Evolutionary conservation across 1,140 invertebrate species (phyloP).

Genomic region (Arion vulgaris): DNA sequence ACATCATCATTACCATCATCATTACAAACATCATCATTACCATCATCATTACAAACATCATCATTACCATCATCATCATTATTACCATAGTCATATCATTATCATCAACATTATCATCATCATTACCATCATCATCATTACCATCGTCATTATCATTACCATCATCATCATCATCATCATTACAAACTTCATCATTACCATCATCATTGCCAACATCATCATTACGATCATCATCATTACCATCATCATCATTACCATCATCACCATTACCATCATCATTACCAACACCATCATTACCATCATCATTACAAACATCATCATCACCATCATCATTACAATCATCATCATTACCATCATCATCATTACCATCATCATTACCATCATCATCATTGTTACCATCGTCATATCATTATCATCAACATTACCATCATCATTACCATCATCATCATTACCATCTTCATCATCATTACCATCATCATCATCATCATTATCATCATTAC

Average conservation of each 20-base stretch:
- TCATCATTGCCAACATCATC: constrained; percentile 26
- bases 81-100: not conserved
- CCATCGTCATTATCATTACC: constrained; percentile 18
- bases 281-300: not conserved
- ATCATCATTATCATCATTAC: constrained; percentile 18
- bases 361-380: constrained; percentile 19
- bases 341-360: constrained; percentile 18
- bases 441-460: constrained; percentile 2
- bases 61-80: constrained; percentile 22
- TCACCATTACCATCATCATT: not conserved
- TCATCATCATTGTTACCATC: constrained; percentile 11
- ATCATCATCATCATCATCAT: constrained; percentile 31
- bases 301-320: not conserved
- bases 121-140: constrained; percentile 16
- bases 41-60: constrained; percentile 20
- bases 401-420: constrained; percentile 5
- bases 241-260: not conserved
- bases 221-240: constrained; percentile 10
- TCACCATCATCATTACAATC: constrained; percentile 2
- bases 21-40: constrained; percentile 9
- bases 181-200: constrained; percentile 12
- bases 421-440: constrained; percentile 3
- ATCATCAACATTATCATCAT: not conserved
- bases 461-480: not conserved
- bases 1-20: constrained; percentile 18